Evolutionary conservation across 2,888 invertebrate genomes (phyloP), one percentile per base, ranked within the genome.

Genomic region (Epinotia ramella): DNA sequence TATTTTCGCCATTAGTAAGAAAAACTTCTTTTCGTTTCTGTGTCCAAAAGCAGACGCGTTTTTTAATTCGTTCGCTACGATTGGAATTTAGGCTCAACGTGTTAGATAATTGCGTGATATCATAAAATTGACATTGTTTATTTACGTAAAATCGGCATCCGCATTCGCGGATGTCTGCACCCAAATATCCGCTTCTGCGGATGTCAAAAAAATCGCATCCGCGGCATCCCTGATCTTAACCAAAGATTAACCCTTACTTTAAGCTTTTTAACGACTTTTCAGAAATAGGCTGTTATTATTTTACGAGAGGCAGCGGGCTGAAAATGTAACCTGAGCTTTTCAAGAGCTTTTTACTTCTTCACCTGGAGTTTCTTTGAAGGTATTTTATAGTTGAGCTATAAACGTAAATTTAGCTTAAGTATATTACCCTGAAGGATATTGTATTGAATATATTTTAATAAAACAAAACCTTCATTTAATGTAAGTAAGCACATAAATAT

Each of bases 381-480:
- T 60, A 67, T 73, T 73, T 60, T 67, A 73, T 67, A 67, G 66
- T 65, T 66, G 9, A 59, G 33, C 24, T 28, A n/a, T 53, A 73
- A 49, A 73, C 33, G 60, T 66, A 66, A 67, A 73, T 66, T 70
- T 16, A 20, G 40, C 40, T 56, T n/a, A n/a, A n/a, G n/a, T 13
- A 20, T 20, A 33, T 9, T 33, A n/a, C 18, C 44, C n/a, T 56
- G 12, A 57, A 57, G 12, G 12, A 53, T 53, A 56, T 40, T 18
- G 18, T 64, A 64, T 13, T n/a, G 11, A n/a, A n/a, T 33, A 28
- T 33, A 28, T 28, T 12, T 66, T 46, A n/a, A 49, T 65, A 13
- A 49, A 65, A 28, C 16, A 49, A 49, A 49, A 6, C 9, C 12
- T 20, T 13, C 3, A 59, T 60, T n/a, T 60, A 28, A 24, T 9